A percentile compares a stretch with the other conserved stretches of the same genome.
phyloP scores from a whole-genome alignment of 2,113 vertebrate genomes.

The Peromyscus polionotus region DNA sequence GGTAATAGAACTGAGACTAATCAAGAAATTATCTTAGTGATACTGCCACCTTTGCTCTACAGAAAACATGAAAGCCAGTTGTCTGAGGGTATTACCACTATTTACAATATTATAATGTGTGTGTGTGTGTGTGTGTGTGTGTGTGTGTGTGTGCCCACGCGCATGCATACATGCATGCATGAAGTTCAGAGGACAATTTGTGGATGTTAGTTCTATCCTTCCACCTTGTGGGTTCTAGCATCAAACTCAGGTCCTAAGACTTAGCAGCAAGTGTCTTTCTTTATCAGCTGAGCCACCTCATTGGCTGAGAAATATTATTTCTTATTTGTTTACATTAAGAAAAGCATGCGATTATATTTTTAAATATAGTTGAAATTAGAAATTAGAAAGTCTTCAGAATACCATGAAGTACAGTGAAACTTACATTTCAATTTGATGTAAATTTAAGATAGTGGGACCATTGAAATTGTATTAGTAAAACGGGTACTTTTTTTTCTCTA shows the following conservation, averaged over 20 bases:
- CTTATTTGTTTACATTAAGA: not conserved
- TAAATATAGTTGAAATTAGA: conserved; percentile 31
- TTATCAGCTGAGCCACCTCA: not conserved
- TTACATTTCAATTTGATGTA: conserved; percentile 27
- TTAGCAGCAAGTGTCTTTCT: not conserved
- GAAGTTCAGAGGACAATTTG: not conserved
- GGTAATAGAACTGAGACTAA: not conserved
- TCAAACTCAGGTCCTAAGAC: not conserved
- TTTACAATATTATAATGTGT: not conserved
- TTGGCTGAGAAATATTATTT: not conserved
- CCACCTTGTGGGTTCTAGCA: no score
- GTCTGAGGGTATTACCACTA: not conserved
- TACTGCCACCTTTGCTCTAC: not conserved
- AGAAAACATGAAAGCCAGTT: conserved; percentile 30
- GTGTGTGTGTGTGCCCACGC: not conserved
- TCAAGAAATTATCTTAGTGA: conserved; percentile 38
- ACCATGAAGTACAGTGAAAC: not conserved
- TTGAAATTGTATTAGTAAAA: not conserved
- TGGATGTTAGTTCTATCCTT: not conserved
- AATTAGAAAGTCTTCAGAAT: conserved; percentile 47
- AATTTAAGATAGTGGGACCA: not conserved
- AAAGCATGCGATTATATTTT: conserved; percentile 25
- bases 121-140: not conserved
- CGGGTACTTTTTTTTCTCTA: not conserved
- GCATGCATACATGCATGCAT: not conserved